Evolutionary conservation across 2,888 invertebrate genomes (phyloP).

Genomic region (Dione vanillae): DNA sequence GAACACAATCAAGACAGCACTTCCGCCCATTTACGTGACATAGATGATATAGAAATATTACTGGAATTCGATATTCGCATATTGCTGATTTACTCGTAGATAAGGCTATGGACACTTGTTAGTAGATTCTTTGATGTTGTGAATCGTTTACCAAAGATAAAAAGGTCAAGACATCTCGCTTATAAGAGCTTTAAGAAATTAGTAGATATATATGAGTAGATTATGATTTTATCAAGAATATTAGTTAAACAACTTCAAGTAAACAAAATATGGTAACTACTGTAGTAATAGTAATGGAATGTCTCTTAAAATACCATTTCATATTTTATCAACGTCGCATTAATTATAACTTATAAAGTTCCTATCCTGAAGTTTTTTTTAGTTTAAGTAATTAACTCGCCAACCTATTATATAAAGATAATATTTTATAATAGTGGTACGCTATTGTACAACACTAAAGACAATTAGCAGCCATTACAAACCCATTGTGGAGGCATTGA

Average conservation of each 20-base stretch:
- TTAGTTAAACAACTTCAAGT: neutral
- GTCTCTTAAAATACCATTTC: neutral
- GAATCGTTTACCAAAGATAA: too few relatives aligned
- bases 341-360: neutral
- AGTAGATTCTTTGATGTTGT: neutral
- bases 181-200: too few relatives aligned
- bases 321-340: neutral
- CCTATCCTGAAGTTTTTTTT: neutral
- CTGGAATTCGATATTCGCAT: conserved; percentile 13
- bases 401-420: conserved; percentile 5
- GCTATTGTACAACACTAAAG: conserved; percentile 14
- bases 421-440: too few relatives aligned
- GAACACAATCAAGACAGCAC: conserved; percentile 20
- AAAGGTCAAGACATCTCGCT: too few relatives aligned
- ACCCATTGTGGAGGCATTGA: conserved; percentile 15
- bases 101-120: conserved; percentile 2
- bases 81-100: conserved; percentile 7
- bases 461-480: conserved; percentile 26
- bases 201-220: too few relatives aligned
- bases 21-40: conserved; percentile 29
- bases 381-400: conserved; percentile 19
- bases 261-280: neutral
- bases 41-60: conserved; percentile 14
- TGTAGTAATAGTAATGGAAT: neutral
- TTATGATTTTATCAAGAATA: too few relatives aligned